Base-by-base conservation (phyloP, 92 coral and sea anemone genomes). In the Epizoanthus ramosus region DNA sequence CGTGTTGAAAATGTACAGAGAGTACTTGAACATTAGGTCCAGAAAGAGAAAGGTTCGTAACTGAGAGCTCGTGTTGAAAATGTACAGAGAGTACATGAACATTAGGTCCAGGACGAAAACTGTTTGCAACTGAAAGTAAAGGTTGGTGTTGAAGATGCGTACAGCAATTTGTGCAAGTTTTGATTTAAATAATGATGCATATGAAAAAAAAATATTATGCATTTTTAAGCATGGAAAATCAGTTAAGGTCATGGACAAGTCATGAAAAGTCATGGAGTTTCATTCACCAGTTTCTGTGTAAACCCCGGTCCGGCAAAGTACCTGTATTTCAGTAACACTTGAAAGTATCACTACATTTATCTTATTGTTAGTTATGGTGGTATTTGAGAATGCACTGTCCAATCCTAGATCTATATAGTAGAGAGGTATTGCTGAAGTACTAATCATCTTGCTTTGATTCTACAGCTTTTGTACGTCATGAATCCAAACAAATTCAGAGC, bases 401-500 rank as follows among this genome's bases (percentile, higher is more conserved):
- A 1, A 17, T 41, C 4, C 72, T 67, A 71, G 53, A 66, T 3
- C 31, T 28, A 2, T 28, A 15, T 19, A 12, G 33, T 18, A 9
- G 68, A 23, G 10, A 25, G 23, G 24, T 31, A 25, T 12, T 18
- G 12, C 6, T 14, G 60, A 22, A 68, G 68, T 69, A 81, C 69
- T 21, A 17, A 31, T 39, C 58, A 9, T 35, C 19, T 8, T 71
- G 28, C 19, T 59, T 68, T 54, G 47, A n/a, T 59, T 81, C 86
- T 73, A 25, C 81, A 97, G 99, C 90, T 97, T 14, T 87, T 97
- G 68, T 97, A 97, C 72, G 99, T 97, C 25, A 97, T 97, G 99
- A 97, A 97, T 72, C 99, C 99, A 16, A 97, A 97, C 81, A 97
- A 97, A 79, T 97, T 90, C 82, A 86, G 99, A 54, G 85, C 95